A percentile compares a stretch with the other conserved stretches of the same genome.
phyloP scores from a whole-genome alignment of 2,888 invertebrate genomes.

The Falcaria lacertinaria region DNA sequence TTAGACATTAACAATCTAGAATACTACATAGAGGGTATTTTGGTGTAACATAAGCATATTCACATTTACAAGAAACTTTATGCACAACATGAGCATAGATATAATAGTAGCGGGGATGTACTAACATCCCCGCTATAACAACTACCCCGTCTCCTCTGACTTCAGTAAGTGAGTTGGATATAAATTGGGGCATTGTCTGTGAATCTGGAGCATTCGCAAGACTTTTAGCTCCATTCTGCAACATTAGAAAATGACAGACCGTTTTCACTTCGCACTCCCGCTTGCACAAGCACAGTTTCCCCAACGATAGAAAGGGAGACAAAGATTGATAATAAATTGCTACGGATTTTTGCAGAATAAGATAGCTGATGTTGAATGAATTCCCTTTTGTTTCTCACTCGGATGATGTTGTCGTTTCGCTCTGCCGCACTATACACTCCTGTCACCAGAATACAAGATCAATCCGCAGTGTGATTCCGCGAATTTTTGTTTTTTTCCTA shows the following conservation, averaged over 20 bases:
- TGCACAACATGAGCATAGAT: conserved; percentile 3
- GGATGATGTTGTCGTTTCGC: conserved; percentile 51
- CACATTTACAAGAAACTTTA: conserved; percentile 1
- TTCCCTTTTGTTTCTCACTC: conserved; percentile 66
- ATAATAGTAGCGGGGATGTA: conserved; percentile 34
- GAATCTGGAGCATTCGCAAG: conserved; percentile 73
- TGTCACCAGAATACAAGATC: conserved; percentile 68
- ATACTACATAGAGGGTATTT: too few relatives aligned
- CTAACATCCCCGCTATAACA: conserved; percentile 45
- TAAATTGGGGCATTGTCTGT: conserved; percentile 79
- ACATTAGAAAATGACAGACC: conserved; percentile 42
- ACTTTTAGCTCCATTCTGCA: conserved; percentile 63
- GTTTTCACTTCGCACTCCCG: conserved; percentile 26
- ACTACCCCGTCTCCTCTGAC: conserved; percentile 56
- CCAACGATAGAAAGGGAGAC: conserved; percentile 37
- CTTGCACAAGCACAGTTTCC: conserved; percentile 23
- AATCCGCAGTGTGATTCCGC: conserved; percentile 62
- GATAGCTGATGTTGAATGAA: conserved; percentile 68
- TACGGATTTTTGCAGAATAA: conserved; percentile 54
- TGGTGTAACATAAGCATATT: background rate
- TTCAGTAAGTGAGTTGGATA: conserved; percentile 77
- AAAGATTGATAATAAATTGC: conserved; percentile 54
- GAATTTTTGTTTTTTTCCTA: conserved; percentile 16
- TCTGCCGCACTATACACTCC: conserved; percentile 59
- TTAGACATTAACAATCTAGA: too few relatives aligned